These are phyloP conservation scores for Forbesichthys agassizii DNA, from an alignment of 2,113 vertebrate genomes.

Conservation along the genomic window DNA sequence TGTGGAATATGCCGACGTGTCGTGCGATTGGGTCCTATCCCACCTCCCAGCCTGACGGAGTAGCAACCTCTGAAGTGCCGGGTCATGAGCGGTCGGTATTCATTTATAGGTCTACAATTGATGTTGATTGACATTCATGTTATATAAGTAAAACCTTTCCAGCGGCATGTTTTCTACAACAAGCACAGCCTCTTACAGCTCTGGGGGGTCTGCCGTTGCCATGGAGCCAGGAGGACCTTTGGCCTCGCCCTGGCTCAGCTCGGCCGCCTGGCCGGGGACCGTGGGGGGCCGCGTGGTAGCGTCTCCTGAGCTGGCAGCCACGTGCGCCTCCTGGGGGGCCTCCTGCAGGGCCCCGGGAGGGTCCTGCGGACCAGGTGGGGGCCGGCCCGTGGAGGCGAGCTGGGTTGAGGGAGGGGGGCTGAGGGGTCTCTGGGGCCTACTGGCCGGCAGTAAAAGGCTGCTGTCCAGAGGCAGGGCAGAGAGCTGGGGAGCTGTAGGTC, in stretches of 20 bases:
- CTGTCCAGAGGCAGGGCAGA: constrained; percentile 88
- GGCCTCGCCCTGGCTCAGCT: constrained; percentile 76
- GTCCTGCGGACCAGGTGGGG: constrained; percentile 27
- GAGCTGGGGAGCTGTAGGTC: constrained; percentile 85
- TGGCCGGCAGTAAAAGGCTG: constrained; percentile 88
- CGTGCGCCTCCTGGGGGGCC: constrained; percentile 62
- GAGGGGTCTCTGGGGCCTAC: constrained; percentile 79
- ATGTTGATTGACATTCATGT: too few relatives aligned
- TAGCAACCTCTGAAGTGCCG: too few relatives aligned
- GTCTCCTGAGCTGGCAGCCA: constrained; percentile 63
- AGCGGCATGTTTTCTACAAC: too few relatives aligned
- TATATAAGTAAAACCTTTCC: too few relatives aligned
- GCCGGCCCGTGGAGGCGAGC: constrained; percentile 56
- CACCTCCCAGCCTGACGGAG: too few relatives aligned
- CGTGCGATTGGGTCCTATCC: too few relatives aligned
- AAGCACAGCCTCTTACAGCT: constrained; percentile 61
- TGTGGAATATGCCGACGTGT: too few relatives aligned
- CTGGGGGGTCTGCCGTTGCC: constrained; percentile 67
- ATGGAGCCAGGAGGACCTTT: constrained; percentile 75
- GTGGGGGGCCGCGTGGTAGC: constrained; percentile 62
- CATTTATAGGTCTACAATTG: too few relatives aligned
- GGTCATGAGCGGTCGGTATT: too few relatives aligned
- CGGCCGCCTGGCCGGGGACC: constrained; percentile 65
- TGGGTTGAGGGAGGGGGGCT: constrained; percentile 68
- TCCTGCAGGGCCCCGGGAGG: constrained; percentile 50